These are phyloP conservation scores for Nephotettix cincticeps DNA, from an alignment of 1,140 invertebrate genomes.

Conservation along the genomic window DNA sequence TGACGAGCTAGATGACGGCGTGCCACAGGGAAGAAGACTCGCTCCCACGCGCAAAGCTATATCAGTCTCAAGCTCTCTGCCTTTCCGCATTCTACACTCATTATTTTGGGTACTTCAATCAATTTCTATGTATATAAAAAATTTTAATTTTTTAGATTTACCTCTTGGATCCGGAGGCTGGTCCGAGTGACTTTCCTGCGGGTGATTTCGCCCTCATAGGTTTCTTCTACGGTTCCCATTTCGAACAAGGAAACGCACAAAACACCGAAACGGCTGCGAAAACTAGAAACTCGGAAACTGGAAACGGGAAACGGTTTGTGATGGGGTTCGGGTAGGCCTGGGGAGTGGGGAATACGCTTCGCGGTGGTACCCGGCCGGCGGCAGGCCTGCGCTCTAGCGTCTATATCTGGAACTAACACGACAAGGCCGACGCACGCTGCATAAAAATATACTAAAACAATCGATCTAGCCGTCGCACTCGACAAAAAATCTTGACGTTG, in stretches of 20 bases:
- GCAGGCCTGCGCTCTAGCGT: background rate
- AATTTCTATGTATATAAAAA: too few species aligned
- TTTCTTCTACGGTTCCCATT: conserved; percentile 18
- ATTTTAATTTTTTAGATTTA: too few species aligned
- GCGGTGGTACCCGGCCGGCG: background rate
- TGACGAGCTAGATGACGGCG: too few species aligned
- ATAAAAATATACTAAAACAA: too few species aligned
- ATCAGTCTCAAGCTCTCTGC: too few species aligned
- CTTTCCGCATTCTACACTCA: too few species aligned
- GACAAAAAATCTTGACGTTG: too few species aligned
- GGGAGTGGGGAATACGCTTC: background rate
- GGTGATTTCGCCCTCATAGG: conserved; percentile 19
- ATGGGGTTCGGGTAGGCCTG: background rate
- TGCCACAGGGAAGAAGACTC: too few species aligned
- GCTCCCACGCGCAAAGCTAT: too few species aligned
- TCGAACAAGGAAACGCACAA: background rate
- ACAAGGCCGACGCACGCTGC: background rate
- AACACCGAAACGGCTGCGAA: background rate
- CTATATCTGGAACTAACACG: background rate
- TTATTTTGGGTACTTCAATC: too few species aligned
- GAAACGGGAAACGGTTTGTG: background rate
- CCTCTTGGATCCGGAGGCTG: conserved; percentile 12
- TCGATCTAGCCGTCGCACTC: too few species aligned
- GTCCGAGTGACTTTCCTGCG: conserved; percentile 7
- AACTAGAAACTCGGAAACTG: background rate